Base-by-base conservation (phyloP, 2,888 invertebrate species). In the Trachelus troglodyta region DNA sequence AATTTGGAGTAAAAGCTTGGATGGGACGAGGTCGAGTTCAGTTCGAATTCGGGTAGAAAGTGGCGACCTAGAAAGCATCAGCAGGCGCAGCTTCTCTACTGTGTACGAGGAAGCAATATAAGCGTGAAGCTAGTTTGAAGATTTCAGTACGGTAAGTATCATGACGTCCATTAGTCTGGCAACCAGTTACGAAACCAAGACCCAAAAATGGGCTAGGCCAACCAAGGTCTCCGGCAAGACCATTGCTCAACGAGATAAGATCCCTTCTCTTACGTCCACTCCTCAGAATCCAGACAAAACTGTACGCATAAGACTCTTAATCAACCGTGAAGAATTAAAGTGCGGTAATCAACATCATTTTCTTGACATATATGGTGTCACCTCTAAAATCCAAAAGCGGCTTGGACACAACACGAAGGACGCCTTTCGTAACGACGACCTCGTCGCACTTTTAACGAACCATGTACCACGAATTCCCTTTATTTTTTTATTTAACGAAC, bases 171-270 rank as follows among this genome's bases (percentile, higher is more conserved):
- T 71, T 71, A 71, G 71, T 9, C 31, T 35, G 34, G 71, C 71
- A 71, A 1, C 71, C 33, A 34, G 71, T 71, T 71, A 71, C 71
- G 71, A 71, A 31, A 71, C 3, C 34, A 56, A 31, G 12, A 31
- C 71, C 71, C 71, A 71, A 71, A 71, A 71, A 71, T 71, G 71
- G 71, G 71, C 71, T 71, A 71, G 71, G 71, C 71, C 33, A 12
- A 2, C 71, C 71, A 71, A 71, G 71, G 71, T 71, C 71, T 71
- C 31, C 71, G 56, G 56, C 71, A 31, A 34, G 34, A 31, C 23
- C 31, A 71, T 71, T 71, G 34, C 71, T 34, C 71, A 71, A 71
- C 71, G 33, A 12, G 34, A 71, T 34, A 34, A 71, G 15, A 71
- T 31, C 71, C 34, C 33, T 71, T 34, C 71, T 71, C 34, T 71